These are phyloP conservation scores for Synanceia verrucosa DNA, from an alignment of 2,797 vertebrate species.

Conservation along the genomic window DNA sequence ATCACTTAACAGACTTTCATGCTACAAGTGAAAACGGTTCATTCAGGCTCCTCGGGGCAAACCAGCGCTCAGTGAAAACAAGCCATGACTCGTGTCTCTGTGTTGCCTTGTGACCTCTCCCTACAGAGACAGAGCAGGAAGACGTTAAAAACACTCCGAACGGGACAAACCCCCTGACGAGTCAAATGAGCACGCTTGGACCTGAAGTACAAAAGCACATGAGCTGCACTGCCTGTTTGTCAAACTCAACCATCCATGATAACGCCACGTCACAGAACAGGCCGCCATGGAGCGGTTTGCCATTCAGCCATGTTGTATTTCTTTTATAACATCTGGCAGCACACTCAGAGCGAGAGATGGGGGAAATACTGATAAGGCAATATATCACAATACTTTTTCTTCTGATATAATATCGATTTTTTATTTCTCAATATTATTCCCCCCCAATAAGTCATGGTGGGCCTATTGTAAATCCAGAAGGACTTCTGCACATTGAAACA, in stretches of 20 bases:
- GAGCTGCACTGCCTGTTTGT: conserved; percentile 29
- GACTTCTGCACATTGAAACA: no score
- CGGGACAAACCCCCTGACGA: conserved; percentile 60
- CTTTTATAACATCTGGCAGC: conserved; percentile 56
- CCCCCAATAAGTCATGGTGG: no score
- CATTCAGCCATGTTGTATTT: conserved; percentile 37
- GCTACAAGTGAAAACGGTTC: neutral
- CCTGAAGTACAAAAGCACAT: no score
- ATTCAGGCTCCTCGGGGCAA: conserved; percentile 15
- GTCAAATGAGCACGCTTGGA: conserved; percentile 48
- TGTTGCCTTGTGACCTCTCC: conserved; percentile 52
- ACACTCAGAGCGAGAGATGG: no score
- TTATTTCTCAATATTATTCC: no score
- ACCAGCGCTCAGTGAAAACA: conserved; percentile 51
- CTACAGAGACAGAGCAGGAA: conserved; percentile 56
- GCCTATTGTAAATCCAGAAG: no score
- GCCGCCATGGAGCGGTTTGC: conserved; percentile 20
- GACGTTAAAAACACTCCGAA: conserved; percentile 63
- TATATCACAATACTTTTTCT: no score
- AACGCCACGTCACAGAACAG: conserved; percentile 26
- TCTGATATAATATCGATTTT: no score
- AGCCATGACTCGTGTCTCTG: conserved; percentile 55
- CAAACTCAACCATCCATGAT: conserved; percentile 27
- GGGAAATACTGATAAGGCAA: no score
- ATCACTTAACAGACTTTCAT: neutral